Percentiles rank a stretch among this genome's conserved stretches.
Evolutionary conservation across 2,797 vertebrate genomes (phyloP).

Genomic region (Nannoperca obscura): DNA sequence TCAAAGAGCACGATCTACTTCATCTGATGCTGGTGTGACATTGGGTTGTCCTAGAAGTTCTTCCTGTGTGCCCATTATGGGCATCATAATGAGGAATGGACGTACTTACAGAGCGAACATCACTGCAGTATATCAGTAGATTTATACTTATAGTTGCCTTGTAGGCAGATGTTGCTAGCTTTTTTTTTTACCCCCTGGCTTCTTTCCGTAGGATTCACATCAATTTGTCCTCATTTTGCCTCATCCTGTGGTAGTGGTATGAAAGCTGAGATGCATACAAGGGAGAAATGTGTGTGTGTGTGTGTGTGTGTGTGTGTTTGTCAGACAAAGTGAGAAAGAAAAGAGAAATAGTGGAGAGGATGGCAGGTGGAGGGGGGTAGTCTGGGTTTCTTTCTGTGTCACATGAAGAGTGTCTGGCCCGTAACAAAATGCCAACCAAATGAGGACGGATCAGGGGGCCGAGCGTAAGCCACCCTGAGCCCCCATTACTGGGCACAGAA

Average conservation of each 20-base stretch:
- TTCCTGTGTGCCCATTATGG: conserved; percentile 48
- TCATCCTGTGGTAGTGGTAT: conserved; percentile 49
- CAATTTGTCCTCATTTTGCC: conserved; percentile 86
- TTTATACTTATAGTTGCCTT: conserved; percentile 71
- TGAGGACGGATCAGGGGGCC: conserved; percentile 87
- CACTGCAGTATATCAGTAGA: conserved; percentile 64
- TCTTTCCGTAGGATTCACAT: conserved; percentile 70
- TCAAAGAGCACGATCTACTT: conserved; percentile 26
- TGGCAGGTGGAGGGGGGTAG: conserved; percentile 44
- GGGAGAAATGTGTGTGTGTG: conserved; percentile 25
- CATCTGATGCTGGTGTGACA: conserved; percentile 46
- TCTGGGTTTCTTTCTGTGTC: conserved; percentile 65
- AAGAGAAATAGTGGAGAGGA: conserved; percentile 41
- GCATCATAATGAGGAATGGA: conserved; percentile 68
- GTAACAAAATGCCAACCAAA: conserved; percentile 87
- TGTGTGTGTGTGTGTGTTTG: conserved; percentile 43
- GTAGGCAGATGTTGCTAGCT: conserved; percentile 24
- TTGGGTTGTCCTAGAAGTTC: conserved; percentile 58
- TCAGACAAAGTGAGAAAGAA: conserved; percentile 30
- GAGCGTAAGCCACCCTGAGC: conserved; percentile 78
- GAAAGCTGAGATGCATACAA: conserved; percentile 69
- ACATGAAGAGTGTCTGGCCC: conserved; percentile 73
- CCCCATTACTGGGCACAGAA: conserved; percentile 82
- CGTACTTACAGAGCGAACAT: conserved; percentile 51
- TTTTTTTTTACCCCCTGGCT: conserved; percentile 42